phyloP scores from a whole-genome alignment of 64 coral and sea anemone genomes.

The Porites lutea region DNA sequence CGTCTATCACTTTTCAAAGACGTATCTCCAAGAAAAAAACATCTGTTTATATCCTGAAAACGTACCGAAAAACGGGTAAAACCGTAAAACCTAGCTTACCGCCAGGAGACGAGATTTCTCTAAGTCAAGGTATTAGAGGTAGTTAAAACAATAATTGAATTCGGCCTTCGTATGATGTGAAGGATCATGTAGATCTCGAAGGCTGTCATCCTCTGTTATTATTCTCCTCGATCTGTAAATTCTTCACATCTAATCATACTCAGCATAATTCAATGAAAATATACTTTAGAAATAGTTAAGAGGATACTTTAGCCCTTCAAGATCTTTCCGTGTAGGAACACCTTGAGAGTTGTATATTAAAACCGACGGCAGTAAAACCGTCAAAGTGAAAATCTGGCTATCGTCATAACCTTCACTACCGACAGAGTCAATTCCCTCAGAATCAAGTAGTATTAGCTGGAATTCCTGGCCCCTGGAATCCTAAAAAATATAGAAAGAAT shows the following conservation, averaged over 20 bases:
- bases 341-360: constrained; percentile 55
- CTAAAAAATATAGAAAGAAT: background rate
- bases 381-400: constrained; percentile 44
- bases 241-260: too few relatives aligned
- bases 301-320: constrained; percentile 59
- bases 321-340: constrained; percentile 25
- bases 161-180: too few relatives aligned
- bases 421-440: constrained; percentile 48
- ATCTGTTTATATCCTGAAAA: too few relatives aligned
- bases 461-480: constrained; percentile 27
- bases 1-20: too few relatives aligned
- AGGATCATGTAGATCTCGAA: too few relatives aligned
- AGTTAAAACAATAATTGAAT: too few relatives aligned
- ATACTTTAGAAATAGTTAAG: background rate
- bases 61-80: too few relatives aligned
- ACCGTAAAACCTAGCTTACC: too few relatives aligned
- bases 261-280: background rate
- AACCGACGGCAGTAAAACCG: constrained; percentile 45
- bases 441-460: constrained; percentile 36
- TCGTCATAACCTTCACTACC: constrained; percentile 11
- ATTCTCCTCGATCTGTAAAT: background rate
- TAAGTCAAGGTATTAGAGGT: too few relatives aligned
- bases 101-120: too few relatives aligned
- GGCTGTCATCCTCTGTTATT: background rate
- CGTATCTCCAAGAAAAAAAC: too few relatives aligned